phyloP scores from a whole-genome alignment of 2,797 vertebrate genomes.

The Lycodopsis pacificus region DNA sequence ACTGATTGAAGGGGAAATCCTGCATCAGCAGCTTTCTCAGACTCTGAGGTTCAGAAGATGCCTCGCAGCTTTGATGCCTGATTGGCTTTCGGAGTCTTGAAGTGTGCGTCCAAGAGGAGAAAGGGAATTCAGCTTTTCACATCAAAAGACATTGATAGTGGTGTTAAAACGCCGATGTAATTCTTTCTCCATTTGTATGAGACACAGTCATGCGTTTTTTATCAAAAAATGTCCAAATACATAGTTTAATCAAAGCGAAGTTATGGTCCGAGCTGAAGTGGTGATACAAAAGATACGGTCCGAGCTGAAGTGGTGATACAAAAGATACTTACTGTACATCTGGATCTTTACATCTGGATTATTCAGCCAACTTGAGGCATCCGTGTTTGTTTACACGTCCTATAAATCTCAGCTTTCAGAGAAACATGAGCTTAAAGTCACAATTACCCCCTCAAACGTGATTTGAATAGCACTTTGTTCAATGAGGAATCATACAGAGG shows the following conservation, averaged over 20 bases:
- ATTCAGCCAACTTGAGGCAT: not conserved
- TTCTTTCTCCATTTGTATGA: not conserved
- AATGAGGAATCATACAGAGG: slow-evolving; percentile 1
- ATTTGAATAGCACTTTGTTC: not conserved
- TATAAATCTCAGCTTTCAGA: not conserved
- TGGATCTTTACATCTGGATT: not conserved
- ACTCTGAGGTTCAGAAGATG: slow-evolving; percentile 24
- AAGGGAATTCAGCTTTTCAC: slow-evolving; percentile 27
- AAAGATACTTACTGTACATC: not conserved
- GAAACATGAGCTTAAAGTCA: not conserved
- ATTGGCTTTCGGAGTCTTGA: slow-evolving; percentile 45
- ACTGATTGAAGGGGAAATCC: slow-evolving; percentile 34
- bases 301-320: too few species aligned
- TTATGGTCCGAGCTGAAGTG: too few species aligned
- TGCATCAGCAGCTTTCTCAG: slow-evolving; percentile 44
- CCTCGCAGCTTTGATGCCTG: slow-evolving; percentile 45
- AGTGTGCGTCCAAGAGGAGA: slow-evolving; percentile 14
- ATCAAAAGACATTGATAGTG: slow-evolving; percentile 5
- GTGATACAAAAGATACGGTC: not conserved
- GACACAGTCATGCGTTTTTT: not conserved
- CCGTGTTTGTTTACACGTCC: not conserved
- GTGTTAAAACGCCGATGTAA: not conserved
- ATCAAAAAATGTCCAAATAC: not conserved
- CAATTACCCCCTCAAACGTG: not conserved
- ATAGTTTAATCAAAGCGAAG: not conserved